Conservation (phyloP, 37 sponge, comb jelly and placozoan species). For the Beroe ovata region DNA sequence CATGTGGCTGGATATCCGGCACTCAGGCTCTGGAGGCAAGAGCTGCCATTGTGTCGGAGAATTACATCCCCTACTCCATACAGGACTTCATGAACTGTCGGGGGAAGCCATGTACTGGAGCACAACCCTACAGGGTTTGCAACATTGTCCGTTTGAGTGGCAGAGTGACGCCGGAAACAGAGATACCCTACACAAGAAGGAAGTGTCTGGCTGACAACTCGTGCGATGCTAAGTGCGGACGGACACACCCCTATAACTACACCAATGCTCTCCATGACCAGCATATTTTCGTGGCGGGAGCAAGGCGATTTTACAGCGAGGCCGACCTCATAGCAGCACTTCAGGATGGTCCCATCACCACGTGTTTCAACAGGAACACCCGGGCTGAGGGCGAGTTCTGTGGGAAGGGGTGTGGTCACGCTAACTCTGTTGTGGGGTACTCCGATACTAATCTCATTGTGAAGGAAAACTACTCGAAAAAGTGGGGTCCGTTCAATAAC, state of each 20-base stretch:
- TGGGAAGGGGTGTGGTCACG: not conserved
- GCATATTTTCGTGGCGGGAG: not conserved
- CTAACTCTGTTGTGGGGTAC: constrained; percentile 9
- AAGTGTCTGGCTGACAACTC: not conserved
- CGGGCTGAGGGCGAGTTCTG: not conserved
- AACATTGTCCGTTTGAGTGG: not conserved
- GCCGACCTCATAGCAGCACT: not conserved
- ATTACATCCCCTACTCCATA: constrained; percentile 52
- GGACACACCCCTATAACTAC: not conserved
- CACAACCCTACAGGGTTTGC: not conserved
- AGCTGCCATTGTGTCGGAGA: not conserved
- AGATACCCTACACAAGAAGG: not conserved
- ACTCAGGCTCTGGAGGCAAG: constrained; percentile 9
- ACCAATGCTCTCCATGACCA: constrained; percentile 9
- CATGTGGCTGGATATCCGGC: not conserved
- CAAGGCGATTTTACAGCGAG: too few species aligned
- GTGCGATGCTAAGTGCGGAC: constrained; percentile 5
- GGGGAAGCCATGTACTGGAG: not conserved
- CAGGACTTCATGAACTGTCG: constrained; percentile 54
- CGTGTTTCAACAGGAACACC: not conserved
- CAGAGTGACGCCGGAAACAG: not conserved
- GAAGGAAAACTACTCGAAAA: not conserved
- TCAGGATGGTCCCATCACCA: constrained; percentile 16
- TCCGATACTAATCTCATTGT: not conserved
- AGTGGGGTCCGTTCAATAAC: not conserved